These are phyloP conservation scores for Nothoprocta pentlandii DNA, from an alignment of 2,113 vertebrate species.

Conservation along the genomic window DNA sequence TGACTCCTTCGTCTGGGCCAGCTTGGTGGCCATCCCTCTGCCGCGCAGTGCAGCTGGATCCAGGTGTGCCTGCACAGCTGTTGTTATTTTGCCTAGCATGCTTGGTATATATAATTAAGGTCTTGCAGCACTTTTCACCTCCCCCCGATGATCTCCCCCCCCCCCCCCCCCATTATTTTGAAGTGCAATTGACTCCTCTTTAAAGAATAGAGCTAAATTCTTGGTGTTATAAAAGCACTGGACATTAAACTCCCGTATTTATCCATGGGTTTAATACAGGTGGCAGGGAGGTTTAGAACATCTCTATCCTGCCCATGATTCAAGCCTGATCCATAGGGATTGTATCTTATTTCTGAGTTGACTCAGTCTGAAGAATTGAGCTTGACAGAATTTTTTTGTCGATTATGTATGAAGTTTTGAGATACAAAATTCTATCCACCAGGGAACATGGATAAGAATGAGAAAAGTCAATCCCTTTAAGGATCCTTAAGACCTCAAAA, in stretches of 20 bases:
- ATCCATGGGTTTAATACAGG: constrained; percentile 33
- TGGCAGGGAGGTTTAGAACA: constrained; percentile 7
- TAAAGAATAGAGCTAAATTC: not conserved
- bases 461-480: constrained; percentile 28
- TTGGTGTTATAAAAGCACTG: not conserved
- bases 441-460: constrained; percentile 14
- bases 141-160: no score
- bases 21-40: not conserved
- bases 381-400: constrained; percentile 32
- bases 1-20: not conserved
- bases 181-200: not conserved
- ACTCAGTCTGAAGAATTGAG: constrained; percentile 37
- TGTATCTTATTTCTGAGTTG: constrained; percentile 47
- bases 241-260: constrained; percentile 10
- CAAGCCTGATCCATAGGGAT: constrained; percentile 29
- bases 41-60: not conserved
- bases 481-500: constrained; percentile 23
- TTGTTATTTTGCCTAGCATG: not conserved
- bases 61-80: not conserved
- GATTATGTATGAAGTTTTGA: constrained; percentile 43
- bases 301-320: constrained; percentile 48
- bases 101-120: not conserved
- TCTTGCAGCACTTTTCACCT: not conserved
- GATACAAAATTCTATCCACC: constrained; percentile 20
- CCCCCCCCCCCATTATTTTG: not conserved